phyloP scores from a whole-genome alignment of 2,888 invertebrate genomes.

The Fabriciana adippe region DNA sequence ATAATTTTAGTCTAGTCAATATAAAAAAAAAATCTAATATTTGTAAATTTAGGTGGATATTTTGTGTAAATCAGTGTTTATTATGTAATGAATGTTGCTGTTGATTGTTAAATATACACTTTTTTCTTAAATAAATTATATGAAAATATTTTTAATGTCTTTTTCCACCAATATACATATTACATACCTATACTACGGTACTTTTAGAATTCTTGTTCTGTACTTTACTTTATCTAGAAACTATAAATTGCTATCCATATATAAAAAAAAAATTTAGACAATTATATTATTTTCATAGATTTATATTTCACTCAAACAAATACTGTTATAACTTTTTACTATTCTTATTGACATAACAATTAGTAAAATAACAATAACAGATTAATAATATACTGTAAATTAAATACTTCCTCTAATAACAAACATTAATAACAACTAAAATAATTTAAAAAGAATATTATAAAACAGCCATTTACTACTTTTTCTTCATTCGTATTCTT shows the following conservation, averaged over 20 bases:
- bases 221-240: too few relatives aligned
- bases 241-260: too few relatives aligned
- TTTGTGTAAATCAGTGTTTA: constrained; percentile 19
- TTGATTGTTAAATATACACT: constrained; percentile 28
- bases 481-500: constrained; percentile 64
- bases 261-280: too few relatives aligned
- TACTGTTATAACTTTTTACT: too few relatives aligned
- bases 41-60: constrained; percentile 1
- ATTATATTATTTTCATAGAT: too few relatives aligned
- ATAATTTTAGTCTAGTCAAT: constrained; percentile 26
- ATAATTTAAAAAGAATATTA: constrained; percentile 1
- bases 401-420: neutral
- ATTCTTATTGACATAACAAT: too few relatives aligned
- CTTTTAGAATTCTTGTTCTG: too few relatives aligned
- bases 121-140: constrained; percentile 22
- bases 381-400: too few relatives aligned
- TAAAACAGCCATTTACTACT: constrained; percentile 3
- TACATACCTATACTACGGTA: too few relatives aligned
- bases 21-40: constrained; percentile 1
- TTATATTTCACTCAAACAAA: too few relatives aligned
- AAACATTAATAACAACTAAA: constrained; percentile 6
- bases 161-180: neutral
- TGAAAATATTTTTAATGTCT: constrained; percentile 4
- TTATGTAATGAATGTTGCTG: constrained; percentile 23
- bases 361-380: too few relatives aligned